Evolutionary conservation across 2,888 invertebrate species (phyloP).

Genomic region (Aricia artaxerxes): DNA sequence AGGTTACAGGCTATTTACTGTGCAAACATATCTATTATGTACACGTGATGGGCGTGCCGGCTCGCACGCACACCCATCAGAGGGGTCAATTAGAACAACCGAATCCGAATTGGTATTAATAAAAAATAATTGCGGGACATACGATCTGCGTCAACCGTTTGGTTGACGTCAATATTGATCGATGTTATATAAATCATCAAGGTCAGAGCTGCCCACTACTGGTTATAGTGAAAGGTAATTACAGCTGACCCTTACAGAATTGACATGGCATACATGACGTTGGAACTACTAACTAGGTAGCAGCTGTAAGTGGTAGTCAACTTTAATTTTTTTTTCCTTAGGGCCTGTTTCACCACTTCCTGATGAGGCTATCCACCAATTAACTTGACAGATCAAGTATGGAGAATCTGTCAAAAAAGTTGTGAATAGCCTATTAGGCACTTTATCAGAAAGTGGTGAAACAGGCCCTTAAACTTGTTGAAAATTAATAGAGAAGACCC

Average conservation of each 20-base stretch:
- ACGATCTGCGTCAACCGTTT: constrained; percentile 65
- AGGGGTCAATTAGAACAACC: constrained; percentile 71
- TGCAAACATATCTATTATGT: constrained; percentile 20
- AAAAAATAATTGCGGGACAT: constrained; percentile 59
- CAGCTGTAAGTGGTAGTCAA: not conserved
- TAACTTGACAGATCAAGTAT: too few relatives aligned
- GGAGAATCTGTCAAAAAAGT: too few relatives aligned
- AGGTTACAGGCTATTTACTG: not conserved
- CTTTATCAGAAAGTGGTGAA: too few relatives aligned
- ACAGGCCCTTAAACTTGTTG: too few relatives aligned
- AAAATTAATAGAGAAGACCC: too few relatives aligned
- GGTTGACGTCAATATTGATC: constrained; percentile 55
- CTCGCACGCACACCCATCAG: constrained; percentile 54
- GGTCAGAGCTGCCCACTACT: constrained; percentile 36
- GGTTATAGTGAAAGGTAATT: constrained; percentile 23
- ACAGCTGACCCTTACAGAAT: not conserved
- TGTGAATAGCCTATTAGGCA: too few relatives aligned
- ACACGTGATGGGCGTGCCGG: constrained; percentile 50
- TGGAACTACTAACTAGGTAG: not conserved
- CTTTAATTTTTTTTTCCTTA: too few relatives aligned
- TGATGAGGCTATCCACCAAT: too few relatives aligned
- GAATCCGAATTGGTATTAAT: constrained; percentile 67
- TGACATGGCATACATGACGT: not conserved
- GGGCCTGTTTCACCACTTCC: too few relatives aligned
- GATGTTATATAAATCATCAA: constrained; percentile 43